These are phyloP conservation scores for Protobothrops mucrosquamatus DNA, from an alignment of 2,113 vertebrate genomes.

Conservation along the genomic window DNA sequence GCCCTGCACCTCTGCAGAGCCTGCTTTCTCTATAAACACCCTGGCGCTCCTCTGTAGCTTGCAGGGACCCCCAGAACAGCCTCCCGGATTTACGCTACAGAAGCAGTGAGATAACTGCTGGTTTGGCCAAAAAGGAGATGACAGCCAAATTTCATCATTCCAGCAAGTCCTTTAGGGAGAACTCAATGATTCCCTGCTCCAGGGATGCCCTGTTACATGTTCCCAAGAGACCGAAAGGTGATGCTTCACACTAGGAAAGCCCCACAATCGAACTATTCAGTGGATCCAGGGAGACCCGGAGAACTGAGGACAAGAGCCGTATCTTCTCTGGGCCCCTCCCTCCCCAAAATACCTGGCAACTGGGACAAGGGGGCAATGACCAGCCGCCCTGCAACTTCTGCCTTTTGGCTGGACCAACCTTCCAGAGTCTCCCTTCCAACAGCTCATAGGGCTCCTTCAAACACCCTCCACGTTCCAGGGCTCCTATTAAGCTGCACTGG, in stretches of 20 bases:
- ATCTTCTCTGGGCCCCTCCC: neutral
- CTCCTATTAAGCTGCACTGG: neutral
- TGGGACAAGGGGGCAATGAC: neutral
- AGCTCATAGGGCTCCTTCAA: neutral
- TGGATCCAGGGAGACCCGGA: neutral
- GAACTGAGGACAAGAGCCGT: rapidly evolving
- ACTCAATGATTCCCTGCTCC: neutral
- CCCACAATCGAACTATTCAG: neutral
- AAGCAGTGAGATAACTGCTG: neutral
- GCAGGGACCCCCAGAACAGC: neutral
- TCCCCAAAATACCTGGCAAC: constrained; percentile 39
- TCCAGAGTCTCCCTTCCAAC: neutral
- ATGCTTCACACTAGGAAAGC: no score
- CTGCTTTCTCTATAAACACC: neutral
- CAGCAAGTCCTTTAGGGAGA: neutral
- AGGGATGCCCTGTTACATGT: no score
- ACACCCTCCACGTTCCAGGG: rapidly evolving
- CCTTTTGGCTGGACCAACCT: neutral
- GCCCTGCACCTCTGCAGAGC: neutral
- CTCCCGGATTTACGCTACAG: rapidly evolving
- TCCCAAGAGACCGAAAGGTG: no score
- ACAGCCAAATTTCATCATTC: neutral
- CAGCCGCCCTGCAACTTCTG: neutral
- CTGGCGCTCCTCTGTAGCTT: rapidly evolving
- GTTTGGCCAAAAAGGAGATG: neutral